Evolutionary conservation across 2,797 vertebrate genomes (phyloP), one percentile per base, ranked within the genome.

Genomic region (Schizopygopsis pylzovi): DNA sequence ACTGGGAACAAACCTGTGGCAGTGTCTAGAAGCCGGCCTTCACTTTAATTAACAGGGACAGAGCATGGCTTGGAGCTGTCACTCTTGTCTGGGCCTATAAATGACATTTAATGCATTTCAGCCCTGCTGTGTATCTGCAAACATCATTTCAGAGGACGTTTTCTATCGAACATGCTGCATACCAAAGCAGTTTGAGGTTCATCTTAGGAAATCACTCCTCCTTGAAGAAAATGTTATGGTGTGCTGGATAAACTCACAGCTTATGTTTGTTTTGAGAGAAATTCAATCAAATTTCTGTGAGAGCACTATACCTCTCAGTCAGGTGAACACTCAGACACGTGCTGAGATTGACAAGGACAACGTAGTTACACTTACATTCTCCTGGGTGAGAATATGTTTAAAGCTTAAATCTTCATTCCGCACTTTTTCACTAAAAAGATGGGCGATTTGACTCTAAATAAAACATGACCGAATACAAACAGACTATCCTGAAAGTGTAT

Each of bases 21-120:
- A 90, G 86, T 88, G 87, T 93, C 90, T 89, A 90, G 91, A 90
- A 87, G 89, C 91, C 90, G 91, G 91, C 93, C 90, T 93, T 93
- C 91, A 93, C 92, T 86, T 92, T 94, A 95, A 95, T 93, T 92
- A 92, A 94, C 85, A 93, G 86, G 88, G 93, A 94, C 94, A 94
- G 92, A 88, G 88, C 90, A 89, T 93, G 90, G 92, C 92, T 94
- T 92, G 88, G 91, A 94, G 93, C 93, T 93, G 93, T 91, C 89
- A 88, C 87, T 90, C 85, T 91, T 89, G 89, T 92, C 92, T 89
- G 86, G 90, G 84, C 90, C 87, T 81, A 68, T 71, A 52, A 89
- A 89, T 95, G 92, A 93, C 93, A 94, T 88, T 91, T 94, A 91
- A 94, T 92, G 92, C 79, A 92, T 93, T 92, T 89, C 88, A 85